These are phyloP conservation scores for Alitta virens DNA, from an alignment of 2,888 invertebrate genomes.

Conservation along the genomic window DNA sequence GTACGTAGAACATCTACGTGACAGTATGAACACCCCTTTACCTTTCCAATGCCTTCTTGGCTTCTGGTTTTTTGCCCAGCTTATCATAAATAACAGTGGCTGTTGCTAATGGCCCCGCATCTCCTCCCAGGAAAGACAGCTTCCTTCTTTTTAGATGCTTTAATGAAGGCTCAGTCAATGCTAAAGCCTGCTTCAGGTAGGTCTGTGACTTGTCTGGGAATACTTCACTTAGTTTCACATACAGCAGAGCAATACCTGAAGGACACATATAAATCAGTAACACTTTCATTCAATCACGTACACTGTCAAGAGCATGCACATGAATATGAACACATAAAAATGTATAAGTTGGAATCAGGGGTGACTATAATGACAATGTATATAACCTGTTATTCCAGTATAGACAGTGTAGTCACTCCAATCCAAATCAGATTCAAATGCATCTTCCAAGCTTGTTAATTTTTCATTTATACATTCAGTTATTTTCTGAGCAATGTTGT, in stretches of 20 bases:
- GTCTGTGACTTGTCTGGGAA: conserved; percentile 5
- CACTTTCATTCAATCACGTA: not conserved
- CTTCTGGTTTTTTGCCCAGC: conserved; percentile 61
- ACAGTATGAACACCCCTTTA: not conserved
- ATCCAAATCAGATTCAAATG: conserved; percentile 29
- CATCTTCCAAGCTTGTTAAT: not conserved
- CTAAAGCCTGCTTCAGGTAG: conserved; percentile 18
- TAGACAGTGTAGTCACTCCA: conserved; percentile 68
- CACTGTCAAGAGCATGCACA: not conserved
- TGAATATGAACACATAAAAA: not conserved
- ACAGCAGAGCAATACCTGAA: conserved; percentile 66
- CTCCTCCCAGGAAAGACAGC: conserved; percentile 70
- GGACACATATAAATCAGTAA: not conserved
- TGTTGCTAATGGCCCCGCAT: conserved; percentile 68
- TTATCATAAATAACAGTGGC: conserved; percentile 65
- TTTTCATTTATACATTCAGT: conserved; percentile 1
- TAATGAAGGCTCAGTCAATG: conserved; percentile 38
- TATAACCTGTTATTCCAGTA: conserved; percentile 68
- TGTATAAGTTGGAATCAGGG: no score
- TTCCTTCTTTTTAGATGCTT: conserved; percentile 58
- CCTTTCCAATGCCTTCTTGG: conserved; percentile 27
- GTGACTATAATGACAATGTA: not conserved
- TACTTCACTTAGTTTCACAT: conserved; percentile 60
- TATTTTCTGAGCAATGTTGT: not conserved
- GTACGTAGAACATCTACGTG: no score